A percentile compares a stretch with the other conserved stretches of the same genome.
Conservation (phyloP, 2,113 vertebrate genomes). For the Penelope pileata region DNA sequence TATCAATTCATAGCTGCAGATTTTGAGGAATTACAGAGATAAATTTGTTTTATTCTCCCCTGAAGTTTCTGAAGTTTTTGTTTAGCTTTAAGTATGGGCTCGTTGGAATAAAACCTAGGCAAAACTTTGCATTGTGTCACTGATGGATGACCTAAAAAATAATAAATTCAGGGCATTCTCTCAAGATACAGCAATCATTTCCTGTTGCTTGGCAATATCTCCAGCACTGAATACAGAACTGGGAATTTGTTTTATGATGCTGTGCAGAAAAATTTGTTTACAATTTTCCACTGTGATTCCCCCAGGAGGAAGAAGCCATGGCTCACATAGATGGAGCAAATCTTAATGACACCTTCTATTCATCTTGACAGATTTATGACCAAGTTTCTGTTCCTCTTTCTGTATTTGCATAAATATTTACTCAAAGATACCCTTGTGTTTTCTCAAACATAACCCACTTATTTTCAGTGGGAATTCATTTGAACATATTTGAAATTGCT, state of each 20-base stretch:
- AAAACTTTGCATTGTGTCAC: background rate
- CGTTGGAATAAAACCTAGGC: background rate
- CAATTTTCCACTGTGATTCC: slow-evolving; percentile 53
- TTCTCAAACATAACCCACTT: background rate
- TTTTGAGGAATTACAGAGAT: background rate
- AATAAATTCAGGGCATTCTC: slow-evolving; percentile 33
- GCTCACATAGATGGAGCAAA: slow-evolving; percentile 8
- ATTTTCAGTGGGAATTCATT: background rate
- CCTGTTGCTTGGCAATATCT: slow-evolving; percentile 57
- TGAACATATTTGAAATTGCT: background rate
- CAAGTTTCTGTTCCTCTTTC: slow-evolving; percentile 40
- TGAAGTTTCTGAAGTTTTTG: slow-evolving; percentile 14
- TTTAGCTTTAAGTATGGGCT: background rate
- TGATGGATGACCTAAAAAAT: background rate
- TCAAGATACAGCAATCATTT: slow-evolving; percentile 20
- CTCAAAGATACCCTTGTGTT: background rate
- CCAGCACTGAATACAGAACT: background rate
- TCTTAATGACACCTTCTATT: slow-evolving; percentile 18
- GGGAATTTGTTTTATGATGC: slow-evolving; percentile 53
- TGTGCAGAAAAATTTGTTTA: slow-evolving; percentile 53
- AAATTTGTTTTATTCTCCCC: background rate
- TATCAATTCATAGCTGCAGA: background rate
- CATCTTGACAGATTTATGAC: slow-evolving; percentile 33
- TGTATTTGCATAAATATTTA: slow-evolving; percentile 31
- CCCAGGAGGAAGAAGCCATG: slow-evolving; percentile 39